phyloP scores from a whole-genome alignment of 2,888 invertebrate species.

The Mayetiola destructor region DNA sequence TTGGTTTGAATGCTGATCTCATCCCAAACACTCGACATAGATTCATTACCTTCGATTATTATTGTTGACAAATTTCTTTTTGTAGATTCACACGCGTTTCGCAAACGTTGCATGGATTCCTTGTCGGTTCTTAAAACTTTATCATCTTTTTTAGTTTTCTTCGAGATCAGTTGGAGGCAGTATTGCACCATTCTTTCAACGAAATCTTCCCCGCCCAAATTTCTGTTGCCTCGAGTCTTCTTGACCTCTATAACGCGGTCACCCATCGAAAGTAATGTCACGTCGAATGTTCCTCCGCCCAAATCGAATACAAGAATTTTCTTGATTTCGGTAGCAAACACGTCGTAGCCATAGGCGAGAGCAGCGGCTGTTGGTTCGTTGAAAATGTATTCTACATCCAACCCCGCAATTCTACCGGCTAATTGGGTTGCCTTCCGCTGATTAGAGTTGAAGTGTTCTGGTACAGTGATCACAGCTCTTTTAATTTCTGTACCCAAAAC shows the following conservation, averaged over 20 bases:
- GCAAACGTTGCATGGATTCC: slow-evolving; percentile 93
- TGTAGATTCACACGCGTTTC: slow-evolving; percentile 97
- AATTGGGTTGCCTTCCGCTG: slow-evolving; percentile 95
- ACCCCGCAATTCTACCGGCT: slow-evolving; percentile 59
- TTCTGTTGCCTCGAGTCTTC: slow-evolving; percentile 97
- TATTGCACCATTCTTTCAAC: slow-evolving; percentile 90
- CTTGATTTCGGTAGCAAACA: no score
- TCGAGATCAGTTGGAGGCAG: slow-evolving; percentile 81
- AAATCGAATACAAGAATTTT: slow-evolving; percentile 98
- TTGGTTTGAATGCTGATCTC: no score
- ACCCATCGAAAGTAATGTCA: slow-evolving; percentile 95
- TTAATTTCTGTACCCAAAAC: slow-evolving; percentile 49
- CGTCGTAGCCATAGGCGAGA: slow-evolving; percentile 96
- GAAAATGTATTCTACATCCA: slow-evolving; percentile 69
- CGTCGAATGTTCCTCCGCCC: slow-evolving; percentile 98
- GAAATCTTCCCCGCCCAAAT: slow-evolving; percentile 98
- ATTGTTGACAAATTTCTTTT: no score
- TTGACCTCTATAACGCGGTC: slow-evolving; percentile 99
- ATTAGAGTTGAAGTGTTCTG: slow-evolving; percentile 95
- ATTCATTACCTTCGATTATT: no score
- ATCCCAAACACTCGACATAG: no score
- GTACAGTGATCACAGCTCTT: slow-evolving; percentile 69
- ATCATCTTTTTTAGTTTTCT: no score
- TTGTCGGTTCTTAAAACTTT: no score
- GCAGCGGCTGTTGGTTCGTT: slow-evolving; percentile 80